phyloP scores from a whole-genome alignment of 1,140 invertebrate species.

The Dendrolimus kikuchii region DNA sequence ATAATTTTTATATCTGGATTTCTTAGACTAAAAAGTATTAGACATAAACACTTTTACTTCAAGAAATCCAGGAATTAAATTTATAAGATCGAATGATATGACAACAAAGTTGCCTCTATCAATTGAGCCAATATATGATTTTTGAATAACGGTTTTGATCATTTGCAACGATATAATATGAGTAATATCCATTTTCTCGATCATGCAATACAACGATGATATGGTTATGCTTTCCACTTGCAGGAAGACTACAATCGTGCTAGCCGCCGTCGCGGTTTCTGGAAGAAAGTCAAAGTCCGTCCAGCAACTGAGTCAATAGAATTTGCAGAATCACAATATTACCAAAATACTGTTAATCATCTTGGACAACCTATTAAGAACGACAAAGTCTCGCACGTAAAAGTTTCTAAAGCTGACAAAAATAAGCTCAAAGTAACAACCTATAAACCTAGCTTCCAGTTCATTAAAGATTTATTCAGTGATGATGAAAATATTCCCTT shows the following conservation, averaged over 20 bases:
- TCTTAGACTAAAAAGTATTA: neutral
- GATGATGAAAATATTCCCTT: constrained; percentile 21
- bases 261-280: constrained; percentile 74
- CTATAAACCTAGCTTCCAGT: constrained; percentile 53
- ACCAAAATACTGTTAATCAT: constrained; percentile 60
- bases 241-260: constrained; percentile 47
- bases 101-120: too few species aligned
- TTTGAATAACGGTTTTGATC: too few species aligned
- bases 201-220: too few species aligned
- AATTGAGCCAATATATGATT: too few species aligned
- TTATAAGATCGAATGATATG: too few species aligned
- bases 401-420: constrained; percentile 28
- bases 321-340: constrained; percentile 78
- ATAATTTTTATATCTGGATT: too few species aligned
- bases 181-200: too few species aligned
- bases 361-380: constrained; percentile 39
- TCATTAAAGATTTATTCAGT: constrained; percentile 47
- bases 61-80: neutral
- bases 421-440: constrained; percentile 43
- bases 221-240: constrained; percentile 18
- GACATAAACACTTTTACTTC: neutral
- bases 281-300: constrained; percentile 76
- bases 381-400: constrained; percentile 30
- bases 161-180: too few species aligned
- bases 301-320: constrained; percentile 76